Evolutionary conservation across 2,797 vertebrate species (phyloP), one percentile per base, ranked within the genome.

Genomic region (Pseudomugil gertrudae): DNA sequence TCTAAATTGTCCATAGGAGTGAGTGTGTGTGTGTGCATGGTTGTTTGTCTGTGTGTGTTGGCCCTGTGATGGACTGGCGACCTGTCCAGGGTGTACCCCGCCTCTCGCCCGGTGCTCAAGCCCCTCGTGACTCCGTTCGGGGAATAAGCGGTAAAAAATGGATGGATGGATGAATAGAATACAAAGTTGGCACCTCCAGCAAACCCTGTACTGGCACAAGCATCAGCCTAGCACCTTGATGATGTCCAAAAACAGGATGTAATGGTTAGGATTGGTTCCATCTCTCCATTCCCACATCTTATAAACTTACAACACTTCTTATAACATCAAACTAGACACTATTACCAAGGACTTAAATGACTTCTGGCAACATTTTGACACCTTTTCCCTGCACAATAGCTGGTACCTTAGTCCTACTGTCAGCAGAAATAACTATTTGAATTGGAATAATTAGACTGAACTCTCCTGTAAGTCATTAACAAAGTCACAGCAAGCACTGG

Each of bases 401-500:
- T 35, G 36, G 29, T 68, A 17, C 17, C 36, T 60, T 9, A 45
- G 23, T 57, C 26, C 32, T 38, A 17, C 21, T 3, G 38, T 57
- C 56, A 50, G 62, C 54, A 72, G 53, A 32, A 60, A 66, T 36
- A 56, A 51, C 29, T 27, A 35, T 11, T 35, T 35, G 10, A 35
- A 11, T 11, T 15, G 43, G 58, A 13, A 15, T 40, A 4, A 57
- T 33, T 17, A 2, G 19, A 47, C 29, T 3, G 9, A 63, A 63
- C 47, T 56, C 48, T 14, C 13, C 59, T 47, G 61, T 21, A 32
- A 51, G 57, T 63, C 21, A 23, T 69, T 38, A 61, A n/a, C 51
- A 54, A 53, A 63, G 48, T 17, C 30, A 0, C 17, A 21, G 33
- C 38, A 54, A 21, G 26, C 38, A 54, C 24, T 56, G 53, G 57